These are phyloP conservation scores for Ophion costatus DNA, from an alignment of 2,888 invertebrate genomes.

Conservation along the genomic window DNA sequence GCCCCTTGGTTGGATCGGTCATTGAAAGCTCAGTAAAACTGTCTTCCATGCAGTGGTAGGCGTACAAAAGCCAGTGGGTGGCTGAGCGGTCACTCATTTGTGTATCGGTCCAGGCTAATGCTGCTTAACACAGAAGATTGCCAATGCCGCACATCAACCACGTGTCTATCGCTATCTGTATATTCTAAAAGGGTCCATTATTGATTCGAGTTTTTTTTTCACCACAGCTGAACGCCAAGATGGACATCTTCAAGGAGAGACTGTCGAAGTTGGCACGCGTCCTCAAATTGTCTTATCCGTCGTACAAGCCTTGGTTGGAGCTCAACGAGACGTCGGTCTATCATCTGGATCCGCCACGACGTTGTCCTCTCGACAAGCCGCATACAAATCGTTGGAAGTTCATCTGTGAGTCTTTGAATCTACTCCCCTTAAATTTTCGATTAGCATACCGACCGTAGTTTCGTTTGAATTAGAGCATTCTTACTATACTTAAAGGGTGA, in stretches of 20 bases:
- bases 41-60: too few relatives aligned
- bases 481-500: not conserved
- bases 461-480: not conserved
- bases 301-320: slow-evolving; percentile 79
- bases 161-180: not conserved
- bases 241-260: slow-evolving; percentile 76
- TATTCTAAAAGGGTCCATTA: not conserved
- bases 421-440: not conserved
- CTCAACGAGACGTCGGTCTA: slow-evolving; percentile 78
- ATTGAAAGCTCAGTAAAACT: too few relatives aligned
- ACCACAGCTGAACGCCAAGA: slow-evolving; percentile 77
- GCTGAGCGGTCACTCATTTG: too few relatives aligned
- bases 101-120: too few relatives aligned
- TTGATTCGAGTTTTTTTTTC: not conserved
- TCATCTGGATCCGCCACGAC: slow-evolving; percentile 76
- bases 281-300: slow-evolving; percentile 79
- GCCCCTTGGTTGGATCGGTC: too few relatives aligned
- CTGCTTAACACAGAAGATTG: too few relatives aligned
- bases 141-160: not conserved
- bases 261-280: slow-evolving; percentile 79
- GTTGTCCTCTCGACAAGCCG: slow-evolving; percentile 75
- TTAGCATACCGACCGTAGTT: not conserved
- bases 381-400: slow-evolving; percentile 82
- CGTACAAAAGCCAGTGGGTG: too few relatives aligned
- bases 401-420: slow-evolving; percentile 76